These are phyloP conservation scores for Halcyon senegalensis DNA, from an alignment of 2,113 vertebrate genomes.

Conservation along the genomic window DNA sequence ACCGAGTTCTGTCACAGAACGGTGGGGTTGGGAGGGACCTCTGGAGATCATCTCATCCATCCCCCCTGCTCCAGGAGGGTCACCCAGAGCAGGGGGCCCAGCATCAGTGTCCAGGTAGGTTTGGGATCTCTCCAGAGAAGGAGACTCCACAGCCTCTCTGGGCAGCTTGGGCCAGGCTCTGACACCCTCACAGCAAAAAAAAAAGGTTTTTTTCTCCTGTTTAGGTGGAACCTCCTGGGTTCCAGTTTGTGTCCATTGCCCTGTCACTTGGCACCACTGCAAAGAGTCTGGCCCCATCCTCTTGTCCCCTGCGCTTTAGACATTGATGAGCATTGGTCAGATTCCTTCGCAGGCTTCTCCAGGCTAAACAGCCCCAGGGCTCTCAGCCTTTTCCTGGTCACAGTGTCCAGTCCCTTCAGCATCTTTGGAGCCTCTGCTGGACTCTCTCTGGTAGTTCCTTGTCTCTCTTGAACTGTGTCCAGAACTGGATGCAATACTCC, in stretches of 20 bases:
- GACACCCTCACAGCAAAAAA: background rate
- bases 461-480: background rate
- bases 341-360: background rate
- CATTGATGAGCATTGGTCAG: too few relatives aligned
- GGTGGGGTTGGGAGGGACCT: background rate
- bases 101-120: background rate
- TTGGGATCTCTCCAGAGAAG: background rate
- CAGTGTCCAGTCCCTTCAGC: background rate
- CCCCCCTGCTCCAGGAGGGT: background rate
- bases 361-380: background rate
- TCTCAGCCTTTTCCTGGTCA: background rate
- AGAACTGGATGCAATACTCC: background rate
- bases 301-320: too few relatives aligned
- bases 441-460: background rate
- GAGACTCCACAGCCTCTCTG: background rate
- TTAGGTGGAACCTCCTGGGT: background rate
- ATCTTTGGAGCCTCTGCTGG: background rate
- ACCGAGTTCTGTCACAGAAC: background rate
- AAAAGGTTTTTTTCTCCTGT: background rate
- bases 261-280: too few relatives aligned
- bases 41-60: background rate
- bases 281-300: too few relatives aligned
- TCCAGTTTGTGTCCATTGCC: background rate
- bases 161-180: background rate
- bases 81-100: background rate